Percentiles rank a stretch among this genome's conserved stretches.
Conservation (phyloP, 2,113 vertebrate genomes). For the Pedetes capensis region DNA sequence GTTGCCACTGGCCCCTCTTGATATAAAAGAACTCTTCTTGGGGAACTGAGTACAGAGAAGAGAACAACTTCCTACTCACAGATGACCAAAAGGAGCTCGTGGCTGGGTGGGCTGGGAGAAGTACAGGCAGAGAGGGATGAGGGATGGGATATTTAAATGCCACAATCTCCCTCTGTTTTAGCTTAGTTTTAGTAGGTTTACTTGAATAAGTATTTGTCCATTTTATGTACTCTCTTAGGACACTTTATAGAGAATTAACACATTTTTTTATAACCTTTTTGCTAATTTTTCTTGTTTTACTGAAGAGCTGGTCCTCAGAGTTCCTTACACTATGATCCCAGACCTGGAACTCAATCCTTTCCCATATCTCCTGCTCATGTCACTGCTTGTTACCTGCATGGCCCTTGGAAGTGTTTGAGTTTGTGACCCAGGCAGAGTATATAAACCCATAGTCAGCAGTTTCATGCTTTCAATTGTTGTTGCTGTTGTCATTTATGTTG, state of each 20-base stretch:
- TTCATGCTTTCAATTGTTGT: not conserved
- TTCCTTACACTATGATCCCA: accelerated
- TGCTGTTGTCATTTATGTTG: too few species aligned
- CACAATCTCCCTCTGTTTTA: not conserved
- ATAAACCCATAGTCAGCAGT: not conserved
- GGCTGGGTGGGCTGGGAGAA: too few species aligned
- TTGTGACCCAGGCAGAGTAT: not conserved
- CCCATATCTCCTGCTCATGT: not conserved
- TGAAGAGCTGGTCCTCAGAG: not conserved
- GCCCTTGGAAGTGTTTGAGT: not conserved
- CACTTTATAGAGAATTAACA: not conserved
- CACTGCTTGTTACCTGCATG: not conserved
- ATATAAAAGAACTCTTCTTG: not conserved
- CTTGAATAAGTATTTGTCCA: not conserved
- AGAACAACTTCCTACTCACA: not conserved
- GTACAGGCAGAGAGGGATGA: too few species aligned
- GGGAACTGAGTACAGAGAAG: too few species aligned
- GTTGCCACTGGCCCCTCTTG: not conserved
- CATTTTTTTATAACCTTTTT: not conserved
- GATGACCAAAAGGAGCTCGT: too few species aligned
- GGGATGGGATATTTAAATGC: not conserved
- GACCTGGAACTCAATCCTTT: not conserved
- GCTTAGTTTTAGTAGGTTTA: not conserved
- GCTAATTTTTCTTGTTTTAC: not conserved
- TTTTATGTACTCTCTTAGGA: not conserved